A percentile compares a stretch with the other conserved stretches of the same genome.
Conservation (phyloP, 2,888 invertebrate genomes). For the Lochmaea capreae region DNA sequence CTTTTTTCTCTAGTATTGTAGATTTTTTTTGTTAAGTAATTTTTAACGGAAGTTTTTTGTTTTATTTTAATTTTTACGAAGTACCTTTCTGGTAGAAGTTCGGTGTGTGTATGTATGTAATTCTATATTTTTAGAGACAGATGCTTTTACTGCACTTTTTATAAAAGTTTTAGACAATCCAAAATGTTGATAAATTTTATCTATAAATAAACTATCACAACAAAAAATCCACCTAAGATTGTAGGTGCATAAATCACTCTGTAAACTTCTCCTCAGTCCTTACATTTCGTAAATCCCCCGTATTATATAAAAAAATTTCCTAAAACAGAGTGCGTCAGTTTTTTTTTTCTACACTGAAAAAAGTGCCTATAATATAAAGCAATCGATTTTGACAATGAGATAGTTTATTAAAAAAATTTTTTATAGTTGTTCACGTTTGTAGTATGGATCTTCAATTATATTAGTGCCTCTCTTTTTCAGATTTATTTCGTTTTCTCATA, state of each 20-base stretch:
- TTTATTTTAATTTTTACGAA: conserved; percentile 10
- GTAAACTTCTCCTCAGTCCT: not conserved
- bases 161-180: conserved; percentile 33
- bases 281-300: too few species aligned
- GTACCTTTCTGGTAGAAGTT: conserved; percentile 14
- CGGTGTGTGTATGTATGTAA: not conserved
- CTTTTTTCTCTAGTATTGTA: conserved; percentile 29
- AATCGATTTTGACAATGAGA: conserved; percentile 1
- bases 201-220: conserved; percentile 15
- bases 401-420: conserved; percentile 3
- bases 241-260: not conserved
- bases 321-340: too few species aligned
- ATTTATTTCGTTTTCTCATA: conserved; percentile 7
- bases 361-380: not conserved
- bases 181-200: conserved; percentile 17
- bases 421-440: conserved; percentile 5
- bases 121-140: conserved; percentile 27
- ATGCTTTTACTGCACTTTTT: conserved; percentile 32
- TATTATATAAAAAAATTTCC: too few species aligned
- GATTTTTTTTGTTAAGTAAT: conserved; percentile 24
- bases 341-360: not conserved
- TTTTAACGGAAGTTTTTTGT: conserved; percentile 15
- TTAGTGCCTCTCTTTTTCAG: conserved; percentile 23
- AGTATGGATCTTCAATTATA: not conserved
- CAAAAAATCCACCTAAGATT: not conserved